Base-by-base conservation (phyloP, 2,888 invertebrate species). In the Phaedon cochleariae region DNA sequence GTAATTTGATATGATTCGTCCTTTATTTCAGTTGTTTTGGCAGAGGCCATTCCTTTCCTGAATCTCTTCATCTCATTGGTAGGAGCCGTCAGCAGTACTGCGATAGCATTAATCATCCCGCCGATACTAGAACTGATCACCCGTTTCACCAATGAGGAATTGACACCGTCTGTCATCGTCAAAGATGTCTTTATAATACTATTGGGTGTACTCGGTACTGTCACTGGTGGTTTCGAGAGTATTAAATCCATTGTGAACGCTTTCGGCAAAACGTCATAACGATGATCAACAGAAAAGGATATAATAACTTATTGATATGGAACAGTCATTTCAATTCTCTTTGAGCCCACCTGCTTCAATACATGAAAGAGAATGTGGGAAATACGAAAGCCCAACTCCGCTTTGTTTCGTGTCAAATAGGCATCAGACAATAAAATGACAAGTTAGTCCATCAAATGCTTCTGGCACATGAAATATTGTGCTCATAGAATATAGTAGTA, bases 61-160 rank as follows among this genome's bases (percentile, higher is more conserved):
- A 91, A 92, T 1, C 85, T 95, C 1, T 94, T 97, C 83, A 97
- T 97, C 73, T 96, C 96, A 0, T 83, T 97, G 68, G 94, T 97
- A 26, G 97, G 97, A 4, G 95, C 97, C 0, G 87, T 97, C 0
- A 94, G 95, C 79, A 94, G 95, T 73, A 92, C 96, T 4, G 90
- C 94, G 0, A 84, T 97, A 68, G 96, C 96, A 0, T 86, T 97
- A 37, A 87, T 97, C 45, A 93, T 97, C 79, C 97, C 97, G 1
- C 94, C 96, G 0, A 86, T 95, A 62, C 90, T 97, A 68, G 93
- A 97, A 76, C 85, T 96, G 71, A 90, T 95, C 4, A 86, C 89
- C 0, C 85, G 86, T 64, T 90, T 90, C 78, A 88, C 89, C 70
- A 87, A 86, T 53, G 84, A 86, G 1, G 87, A 86, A 17, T 81